Conservation (phyloP, 2,113 vertebrate genomes). For the Vombatus ursinus region DNA sequence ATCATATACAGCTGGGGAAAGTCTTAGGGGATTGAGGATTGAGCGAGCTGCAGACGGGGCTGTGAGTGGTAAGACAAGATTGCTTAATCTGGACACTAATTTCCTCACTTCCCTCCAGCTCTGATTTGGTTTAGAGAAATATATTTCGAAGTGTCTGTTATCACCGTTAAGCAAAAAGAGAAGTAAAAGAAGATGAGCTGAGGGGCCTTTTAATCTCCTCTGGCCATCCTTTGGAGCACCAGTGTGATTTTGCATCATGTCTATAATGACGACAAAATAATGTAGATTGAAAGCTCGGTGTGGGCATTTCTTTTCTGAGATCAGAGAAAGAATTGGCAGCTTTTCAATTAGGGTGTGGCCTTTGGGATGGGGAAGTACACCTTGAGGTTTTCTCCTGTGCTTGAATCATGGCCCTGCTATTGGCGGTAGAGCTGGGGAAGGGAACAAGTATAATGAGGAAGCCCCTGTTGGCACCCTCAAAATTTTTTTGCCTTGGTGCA, state of each 20-base stretch:
- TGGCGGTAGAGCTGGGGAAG: background rate
- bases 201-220: background rate
- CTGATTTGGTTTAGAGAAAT: slow-evolving; percentile 19
- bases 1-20: slow-evolving; percentile 24
- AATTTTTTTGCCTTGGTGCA: background rate
- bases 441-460: background rate
- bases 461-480: background rate
- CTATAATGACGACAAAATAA: background rate
- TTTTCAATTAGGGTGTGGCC: background rate
- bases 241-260: background rate
- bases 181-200: background rate
- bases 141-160: slow-evolving; percentile 29
- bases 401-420: background rate
- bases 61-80: background rate
- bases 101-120: background rate
- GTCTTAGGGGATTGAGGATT: slow-evolving; percentile 44
- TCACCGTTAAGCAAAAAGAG: background rate
- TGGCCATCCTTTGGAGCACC: background rate
- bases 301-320: background rate
- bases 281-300: background rate
- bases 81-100: background rate
- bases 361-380: background rate
- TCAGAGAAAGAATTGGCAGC: background rate
- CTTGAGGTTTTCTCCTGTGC: background rate
- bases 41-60: background rate